phyloP scores from a whole-genome alignment of 1,140 invertebrate species.

The Drosophila sucinea region DNA sequence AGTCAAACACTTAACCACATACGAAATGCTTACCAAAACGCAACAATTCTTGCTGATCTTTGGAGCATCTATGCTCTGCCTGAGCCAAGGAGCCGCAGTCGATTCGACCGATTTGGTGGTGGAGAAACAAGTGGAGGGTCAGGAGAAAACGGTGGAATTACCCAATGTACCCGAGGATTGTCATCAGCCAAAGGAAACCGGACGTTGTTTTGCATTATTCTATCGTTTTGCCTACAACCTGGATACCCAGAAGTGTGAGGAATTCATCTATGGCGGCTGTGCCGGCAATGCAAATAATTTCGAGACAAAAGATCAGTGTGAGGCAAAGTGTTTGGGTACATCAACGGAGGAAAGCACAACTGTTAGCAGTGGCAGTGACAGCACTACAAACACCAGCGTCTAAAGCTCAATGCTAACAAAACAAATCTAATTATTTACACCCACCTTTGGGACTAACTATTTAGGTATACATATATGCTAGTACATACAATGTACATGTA shows the following conservation, averaged over 20 bases:
- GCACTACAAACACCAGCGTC: constrained; percentile 10
- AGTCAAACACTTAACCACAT: constrained; percentile 42
- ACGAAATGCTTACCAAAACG: constrained; percentile 58
- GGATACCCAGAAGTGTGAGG: constrained; percentile 87
- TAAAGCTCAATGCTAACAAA: constrained; percentile 11
- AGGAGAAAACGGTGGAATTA: constrained; percentile 9
- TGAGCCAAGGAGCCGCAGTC: constrained; percentile 41
- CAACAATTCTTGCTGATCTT: constrained; percentile 32
- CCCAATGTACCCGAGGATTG: constrained; percentile 84
- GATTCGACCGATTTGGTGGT: constrained; percentile 54
- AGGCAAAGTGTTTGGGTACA: constrained; percentile 86
- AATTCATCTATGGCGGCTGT: constrained; percentile 94
- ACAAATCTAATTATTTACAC: not conserved
- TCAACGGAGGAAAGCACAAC: constrained; percentile 12
- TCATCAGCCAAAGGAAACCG: constrained; percentile 88
- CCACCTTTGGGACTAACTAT: constrained; percentile 16
- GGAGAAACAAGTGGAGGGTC: constrained; percentile 41
- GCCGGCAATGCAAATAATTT: constrained; percentile 96
- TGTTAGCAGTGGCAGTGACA: constrained; percentile 27
- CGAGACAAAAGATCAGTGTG: constrained; percentile 89
- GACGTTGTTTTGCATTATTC: constrained; percentile 92
- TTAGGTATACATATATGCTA: not conserved
- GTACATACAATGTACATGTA: not conserved
- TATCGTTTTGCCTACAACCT: constrained; percentile 93
- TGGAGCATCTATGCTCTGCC: constrained; percentile 25